Percentiles rank a stretch among this genome's conserved stretches.
Conservation (phyloP, 2,113 vertebrate species). For the Crotalus viridis region DNA sequence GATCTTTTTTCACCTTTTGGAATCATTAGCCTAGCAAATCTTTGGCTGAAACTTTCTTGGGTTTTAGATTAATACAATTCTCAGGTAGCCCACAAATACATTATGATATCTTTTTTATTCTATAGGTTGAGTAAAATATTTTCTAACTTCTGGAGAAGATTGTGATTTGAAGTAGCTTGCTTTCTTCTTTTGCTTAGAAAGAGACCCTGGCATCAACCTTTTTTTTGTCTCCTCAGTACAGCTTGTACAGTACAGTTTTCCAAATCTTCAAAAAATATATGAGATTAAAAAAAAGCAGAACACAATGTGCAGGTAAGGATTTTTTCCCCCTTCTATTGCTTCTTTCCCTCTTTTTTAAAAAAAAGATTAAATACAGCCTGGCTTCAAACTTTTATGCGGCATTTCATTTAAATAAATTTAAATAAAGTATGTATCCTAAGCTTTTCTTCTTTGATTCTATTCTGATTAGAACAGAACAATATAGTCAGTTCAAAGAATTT, state of each 20-base stretch:
- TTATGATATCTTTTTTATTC: conserved; percentile 2
- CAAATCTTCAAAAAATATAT: conserved; percentile 10
- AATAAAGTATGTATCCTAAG: not conserved
- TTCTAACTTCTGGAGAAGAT: not conserved
- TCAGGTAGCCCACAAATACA: not conserved
- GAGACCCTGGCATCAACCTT: not conserved
- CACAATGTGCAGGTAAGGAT: not conserved
- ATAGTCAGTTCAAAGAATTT: not conserved
- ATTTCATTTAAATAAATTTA: not conserved
- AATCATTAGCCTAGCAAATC: not conserved
- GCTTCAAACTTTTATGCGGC: not conserved
- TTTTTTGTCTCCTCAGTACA: not conserved
- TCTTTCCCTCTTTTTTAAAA: too few species aligned
- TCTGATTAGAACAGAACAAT: not conserved
- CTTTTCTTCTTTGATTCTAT: not conserved
- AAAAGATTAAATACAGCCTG: not conserved
- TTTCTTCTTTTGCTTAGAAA: not conserved
- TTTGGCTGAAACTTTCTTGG: not conserved
- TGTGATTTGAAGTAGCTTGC: not conserved
- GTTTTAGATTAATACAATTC: conserved; percentile 21
- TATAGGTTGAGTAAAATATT: conserved; percentile 1
- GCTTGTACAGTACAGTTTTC: not conserved
- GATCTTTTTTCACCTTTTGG: not conserved
- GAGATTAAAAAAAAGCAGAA: not conserved
- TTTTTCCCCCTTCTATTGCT: not conserved